Evolutionary conservation across 2,797 vertebrate species (phyloP).

Genomic region (Pangasius larnaudii): DNA sequence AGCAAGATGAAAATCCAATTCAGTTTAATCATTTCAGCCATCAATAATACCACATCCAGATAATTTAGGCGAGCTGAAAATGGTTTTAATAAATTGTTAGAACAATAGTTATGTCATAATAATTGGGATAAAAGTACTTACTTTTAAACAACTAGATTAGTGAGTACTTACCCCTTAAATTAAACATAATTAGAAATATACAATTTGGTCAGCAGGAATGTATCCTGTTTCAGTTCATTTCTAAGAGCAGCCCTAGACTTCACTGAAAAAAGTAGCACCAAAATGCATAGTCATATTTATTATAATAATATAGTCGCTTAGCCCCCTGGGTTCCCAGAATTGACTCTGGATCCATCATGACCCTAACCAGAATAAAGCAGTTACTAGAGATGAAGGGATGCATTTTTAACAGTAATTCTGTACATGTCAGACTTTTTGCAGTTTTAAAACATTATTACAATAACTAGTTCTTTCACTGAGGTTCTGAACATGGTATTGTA

Average conservation of each 20-base stretch:
- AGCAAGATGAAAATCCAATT: conserved; percentile 1
- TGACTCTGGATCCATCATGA: background rate
- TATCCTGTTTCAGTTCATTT: background rate
- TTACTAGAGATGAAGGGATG: background rate
- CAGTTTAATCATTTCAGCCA: background rate
- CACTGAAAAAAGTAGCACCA: background rate
- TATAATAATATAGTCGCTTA: background rate
- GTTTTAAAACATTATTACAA: background rate
- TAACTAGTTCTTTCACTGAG: background rate
- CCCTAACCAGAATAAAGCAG: background rate
- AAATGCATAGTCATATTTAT: background rate
- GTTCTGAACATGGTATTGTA: background rate
- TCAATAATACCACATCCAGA: background rate
- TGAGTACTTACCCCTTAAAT: background rate
- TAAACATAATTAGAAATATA: background rate
- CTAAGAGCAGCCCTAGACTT: background rate
- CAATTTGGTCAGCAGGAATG: background rate
- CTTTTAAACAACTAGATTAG: background rate
- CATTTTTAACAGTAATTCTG: background rate
- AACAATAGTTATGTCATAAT: background rate
- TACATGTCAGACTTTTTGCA: background rate
- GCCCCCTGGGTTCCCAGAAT: background rate
- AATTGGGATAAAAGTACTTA: background rate
- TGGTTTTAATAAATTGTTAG: background rate
- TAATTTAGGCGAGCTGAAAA: background rate